A percentile compares a stretch with the other conserved stretches of the same genome.
These are phyloP conservation scores for Dicrurus megarhynchus DNA, from an alignment of 2,113 vertebrate species.

Conservation along the genomic window DNA sequence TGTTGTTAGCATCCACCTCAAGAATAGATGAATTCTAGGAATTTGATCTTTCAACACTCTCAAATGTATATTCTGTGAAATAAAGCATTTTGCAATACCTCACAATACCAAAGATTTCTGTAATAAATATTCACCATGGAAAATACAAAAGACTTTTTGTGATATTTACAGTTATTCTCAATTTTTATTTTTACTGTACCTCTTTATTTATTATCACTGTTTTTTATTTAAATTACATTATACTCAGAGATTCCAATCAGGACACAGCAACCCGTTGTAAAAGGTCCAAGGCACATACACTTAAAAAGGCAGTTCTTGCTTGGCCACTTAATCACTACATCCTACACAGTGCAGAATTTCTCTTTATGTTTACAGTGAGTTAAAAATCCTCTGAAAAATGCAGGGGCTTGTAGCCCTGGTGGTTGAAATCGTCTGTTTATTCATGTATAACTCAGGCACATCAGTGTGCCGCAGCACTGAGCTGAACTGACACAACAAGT, in stretches of 20 bases:
- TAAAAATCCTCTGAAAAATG: conserved; percentile 50
- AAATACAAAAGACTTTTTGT: neutral
- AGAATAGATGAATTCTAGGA: conserved; percentile 60
- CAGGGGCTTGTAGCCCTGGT: neutral
- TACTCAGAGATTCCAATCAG: neutral
- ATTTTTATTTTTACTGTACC: neutral
- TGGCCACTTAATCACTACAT: neutral
- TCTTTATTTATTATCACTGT: neutral
- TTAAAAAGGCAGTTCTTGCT: neutral
- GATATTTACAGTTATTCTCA: neutral
- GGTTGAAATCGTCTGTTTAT: conserved; percentile 52
- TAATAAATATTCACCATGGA: neutral
- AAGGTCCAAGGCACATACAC: neutral
- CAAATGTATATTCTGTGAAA: conserved; percentile 17
- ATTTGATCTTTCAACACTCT: conserved; percentile 58
- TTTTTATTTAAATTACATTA: neutral
- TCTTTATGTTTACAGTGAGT: neutral
- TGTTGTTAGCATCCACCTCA: conserved; percentile 6
- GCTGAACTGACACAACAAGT: conserved; percentile 52
- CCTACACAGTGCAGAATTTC: neutral
- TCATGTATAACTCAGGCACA: conserved; percentile 48
- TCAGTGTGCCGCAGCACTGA: conserved; percentile 45
- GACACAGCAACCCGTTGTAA: neutral
- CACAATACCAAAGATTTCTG: neutral
- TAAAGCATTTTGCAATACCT: neutral